Base-by-base conservation (phyloP, 2,797 vertebrate species). In the Danio tinwini region DNA sequence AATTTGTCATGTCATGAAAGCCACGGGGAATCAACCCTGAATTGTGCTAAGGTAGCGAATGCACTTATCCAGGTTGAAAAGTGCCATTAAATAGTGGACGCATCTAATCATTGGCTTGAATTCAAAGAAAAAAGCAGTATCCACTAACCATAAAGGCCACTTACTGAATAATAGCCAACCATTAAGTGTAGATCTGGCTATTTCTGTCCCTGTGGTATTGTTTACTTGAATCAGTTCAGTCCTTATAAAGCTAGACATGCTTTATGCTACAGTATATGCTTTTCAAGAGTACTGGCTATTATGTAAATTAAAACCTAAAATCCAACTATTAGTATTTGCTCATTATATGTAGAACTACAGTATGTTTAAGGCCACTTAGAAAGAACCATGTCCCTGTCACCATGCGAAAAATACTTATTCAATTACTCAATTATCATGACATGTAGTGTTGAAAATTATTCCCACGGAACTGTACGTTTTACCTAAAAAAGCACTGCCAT, bases 51-150 rank as follows among this genome's bases (percentile, higher is more conserved):
- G 55, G 29, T 49, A 76, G 58, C 71, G 37, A 76, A 29, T 62
- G 53, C 56, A 40, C 21, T 47, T 81, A 63, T 61, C 64, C 50
- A 11, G 58, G 70, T 42, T 13, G 39, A 76, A 63, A 21, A 69
- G 58, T 55, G 63, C 37, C 72, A 68, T 55, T 49, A 61, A 68
- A 71, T 14, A 50, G 81, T 55, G 53, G 9, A 75, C 55, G 74
- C 74, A 82, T 82, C 77, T 68, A 76, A 82, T 82, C 59, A 84
- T 62, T 82, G 62, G 58, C 71, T 61, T 58, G 40, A 81, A 82
- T 80, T 84, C 63, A 62, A 39, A 65, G 49, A 19, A 79, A 59
- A 61, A 64, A 50, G 58, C 67, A 78, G 47, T 71, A 53, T 52
- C 71, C 59, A 58, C 14, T 9, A 81, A 67, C 71, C 71, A 78